These are phyloP conservation scores for Podarcis muralis DNA, from an alignment of 2,113 vertebrate species.

Conservation along the genomic window DNA sequence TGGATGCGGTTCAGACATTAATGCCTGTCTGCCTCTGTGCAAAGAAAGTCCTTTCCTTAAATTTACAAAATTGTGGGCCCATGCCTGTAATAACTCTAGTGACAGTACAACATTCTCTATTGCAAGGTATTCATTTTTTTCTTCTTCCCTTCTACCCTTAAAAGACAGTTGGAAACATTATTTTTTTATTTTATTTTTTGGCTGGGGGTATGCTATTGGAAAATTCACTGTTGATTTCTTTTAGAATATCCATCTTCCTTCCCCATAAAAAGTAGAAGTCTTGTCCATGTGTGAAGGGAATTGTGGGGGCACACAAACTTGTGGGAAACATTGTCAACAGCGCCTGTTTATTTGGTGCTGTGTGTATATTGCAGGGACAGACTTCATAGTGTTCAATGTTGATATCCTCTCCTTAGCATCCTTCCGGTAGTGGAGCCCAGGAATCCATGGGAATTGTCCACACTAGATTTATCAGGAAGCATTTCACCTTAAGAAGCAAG, in stretches of 20 bases:
- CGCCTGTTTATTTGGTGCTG: too few relatives aligned
- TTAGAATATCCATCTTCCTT: neutral
- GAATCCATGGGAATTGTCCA: too few relatives aligned
- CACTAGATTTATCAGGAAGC: too few relatives aligned
- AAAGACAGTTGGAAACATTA: neutral
- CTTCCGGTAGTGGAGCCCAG: too few relatives aligned
- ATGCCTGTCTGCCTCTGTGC: conserved; percentile 28
- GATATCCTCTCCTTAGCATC: too few relatives aligned
- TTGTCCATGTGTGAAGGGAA: neutral
- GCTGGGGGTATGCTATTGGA: neutral
- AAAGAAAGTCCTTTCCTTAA: conserved; percentile 26
- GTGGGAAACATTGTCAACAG: neutral
- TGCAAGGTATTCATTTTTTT: neutral
- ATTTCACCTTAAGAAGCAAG: too few relatives aligned
- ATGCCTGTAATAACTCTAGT: conserved; percentile 16
- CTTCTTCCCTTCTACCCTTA: neutral
- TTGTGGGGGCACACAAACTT: too few relatives aligned
- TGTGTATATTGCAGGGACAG: too few relatives aligned
- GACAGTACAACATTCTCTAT: neutral
- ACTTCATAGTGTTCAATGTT: too few relatives aligned
- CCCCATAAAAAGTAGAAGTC: too few relatives aligned
- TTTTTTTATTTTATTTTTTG: neutral
- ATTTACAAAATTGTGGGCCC: conserved; percentile 52
- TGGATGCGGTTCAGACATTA: conserved; percentile 52
- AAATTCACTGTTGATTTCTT: neutral